Evolutionary conservation across 2,113 vertebrate genomes (phyloP).

Genomic region (Oriolus oriolus): DNA sequence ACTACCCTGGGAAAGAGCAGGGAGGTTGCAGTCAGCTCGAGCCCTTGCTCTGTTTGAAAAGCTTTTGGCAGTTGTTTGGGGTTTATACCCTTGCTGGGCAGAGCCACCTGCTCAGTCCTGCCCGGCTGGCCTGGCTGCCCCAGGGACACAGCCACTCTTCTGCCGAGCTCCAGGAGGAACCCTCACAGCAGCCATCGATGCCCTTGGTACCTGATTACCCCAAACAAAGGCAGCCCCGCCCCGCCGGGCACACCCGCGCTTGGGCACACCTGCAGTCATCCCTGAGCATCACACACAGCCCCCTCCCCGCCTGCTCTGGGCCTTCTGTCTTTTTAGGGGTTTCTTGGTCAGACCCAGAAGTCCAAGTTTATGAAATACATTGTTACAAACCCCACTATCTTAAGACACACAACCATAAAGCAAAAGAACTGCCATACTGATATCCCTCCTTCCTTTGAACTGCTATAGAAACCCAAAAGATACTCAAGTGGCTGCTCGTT

Average conservation of each 20-base stretch:
- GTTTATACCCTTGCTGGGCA: neutral
- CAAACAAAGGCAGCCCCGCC: rapidly evolving
- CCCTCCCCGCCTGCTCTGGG: neutral
- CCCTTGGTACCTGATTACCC: rapidly evolving
- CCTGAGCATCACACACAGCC: rapidly evolving
- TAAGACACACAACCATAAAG: neutral
- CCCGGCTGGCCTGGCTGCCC: neutral
- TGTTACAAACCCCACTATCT: neutral
- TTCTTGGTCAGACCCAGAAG: neutral
- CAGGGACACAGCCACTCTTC: too few relatives aligned
- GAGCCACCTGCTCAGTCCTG: neutral
- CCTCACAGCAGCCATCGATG: rapidly evolving
- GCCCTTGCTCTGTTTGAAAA: neutral
- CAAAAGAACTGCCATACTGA: neutral
- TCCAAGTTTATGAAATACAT: neutral
- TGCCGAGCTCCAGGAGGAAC: neutral
- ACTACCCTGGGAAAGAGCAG: rapidly evolving
- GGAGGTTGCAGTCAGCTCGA: neutral
- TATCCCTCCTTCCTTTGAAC: neutral
- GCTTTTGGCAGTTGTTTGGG: neutral
- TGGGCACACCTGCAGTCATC: too few relatives aligned
- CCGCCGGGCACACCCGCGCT: rapidly evolving
- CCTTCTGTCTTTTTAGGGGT: rapidly evolving
- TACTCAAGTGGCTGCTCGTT: neutral
- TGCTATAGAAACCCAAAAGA: neutral